Base-by-base conservation (phyloP, 2,797 vertebrate species). In the Poecilia wingei region DNA sequence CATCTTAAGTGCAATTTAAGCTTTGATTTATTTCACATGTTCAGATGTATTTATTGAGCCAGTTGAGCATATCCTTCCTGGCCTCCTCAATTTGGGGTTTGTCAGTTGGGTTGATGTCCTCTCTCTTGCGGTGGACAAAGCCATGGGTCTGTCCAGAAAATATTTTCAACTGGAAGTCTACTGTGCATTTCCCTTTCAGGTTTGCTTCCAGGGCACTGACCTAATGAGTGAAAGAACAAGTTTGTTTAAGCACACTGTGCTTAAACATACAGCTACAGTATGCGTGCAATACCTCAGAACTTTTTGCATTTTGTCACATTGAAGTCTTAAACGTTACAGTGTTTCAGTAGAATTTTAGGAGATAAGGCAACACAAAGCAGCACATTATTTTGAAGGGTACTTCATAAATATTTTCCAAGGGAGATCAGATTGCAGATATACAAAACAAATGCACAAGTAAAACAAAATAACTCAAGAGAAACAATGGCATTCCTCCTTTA, bases 131-230 rank as follows among this genome's bases (percentile, higher is more conserved):
- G 81, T 99, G 98, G 72, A 97, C 97, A 83, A 99, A 99, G 20
- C 97, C 98, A 0, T 98, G 98, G 0, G 96, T 97, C 87, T 99
- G 98, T 74, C 96, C 96, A 0, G 97, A 96, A 80, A 97, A 99
- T 66, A 97, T 91, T 95, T 99, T 99, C 82, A 98, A 95, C 84
- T 96, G 88, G 81, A 96, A 95, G 61, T 97, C 94, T 49, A 95
- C 95, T 72, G 89, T 95, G 91, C 97, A 97, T 70, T 96, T 95
- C 74, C 96, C 93, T 84, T 97, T 96, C 66, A 99, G 90, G 47
- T 95, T 97, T 80, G 93, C 90, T 78, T 97, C 96, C 75, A 99
- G 94, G 16, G 28, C 0, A 0, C 82, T 93, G 20, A 98, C 96
- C 98, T 99, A 71, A 33, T 74, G 22, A 77, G 22, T 16, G 74